A percentile compares a stretch with the other conserved stretches of the same genome.
Evolutionary conservation across 2,113 vertebrate genomes (phyloP).

Genomic region (Sander lucioperca): DNA sequence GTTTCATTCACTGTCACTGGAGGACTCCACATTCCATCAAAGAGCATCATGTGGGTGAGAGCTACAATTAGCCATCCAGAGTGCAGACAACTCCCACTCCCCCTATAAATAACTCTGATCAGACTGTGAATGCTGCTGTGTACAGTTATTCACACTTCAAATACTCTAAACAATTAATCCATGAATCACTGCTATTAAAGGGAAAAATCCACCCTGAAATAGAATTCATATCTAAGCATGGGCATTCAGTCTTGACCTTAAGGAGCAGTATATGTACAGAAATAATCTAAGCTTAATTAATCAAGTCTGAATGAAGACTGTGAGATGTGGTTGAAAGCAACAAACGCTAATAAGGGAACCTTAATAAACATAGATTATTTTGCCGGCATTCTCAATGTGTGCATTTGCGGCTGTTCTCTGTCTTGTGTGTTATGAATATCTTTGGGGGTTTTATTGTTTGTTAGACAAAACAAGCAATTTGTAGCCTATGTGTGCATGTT

Average conservation of each 20-base stretch:
- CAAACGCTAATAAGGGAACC: neutral
- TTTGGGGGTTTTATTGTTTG: neutral
- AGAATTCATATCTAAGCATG: neutral
- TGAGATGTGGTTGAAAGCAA: neutral
- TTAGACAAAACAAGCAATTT: neutral
- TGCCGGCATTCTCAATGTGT: neutral
- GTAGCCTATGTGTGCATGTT: neutral
- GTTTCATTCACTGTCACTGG: neutral
- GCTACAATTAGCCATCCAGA: slow-evolving; percentile 4
- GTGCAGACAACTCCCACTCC: slow-evolving; percentile 57
- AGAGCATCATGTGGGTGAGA: slow-evolving; percentile 51
- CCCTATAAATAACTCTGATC: slow-evolving; percentile 67
- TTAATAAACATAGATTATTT: neutral
- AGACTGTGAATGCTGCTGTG: slow-evolving; percentile 14
- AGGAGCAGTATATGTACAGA: neutral
- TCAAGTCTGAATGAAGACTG: neutral
- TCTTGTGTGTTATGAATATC: neutral
- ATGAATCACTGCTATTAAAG: neutral
- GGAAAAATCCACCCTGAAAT: slow-evolving; percentile 9
- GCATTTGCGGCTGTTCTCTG: neutral
- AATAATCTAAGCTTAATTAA: neutral
- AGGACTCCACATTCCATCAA: slow-evolving; percentile 14
- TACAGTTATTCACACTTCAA: slow-evolving; percentile 34
- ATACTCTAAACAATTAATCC: neutral
- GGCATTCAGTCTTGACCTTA: neutral